phyloP scores from a whole-genome alignment of 2,888 invertebrate genomes.

The Junonia oenone region DNA sequence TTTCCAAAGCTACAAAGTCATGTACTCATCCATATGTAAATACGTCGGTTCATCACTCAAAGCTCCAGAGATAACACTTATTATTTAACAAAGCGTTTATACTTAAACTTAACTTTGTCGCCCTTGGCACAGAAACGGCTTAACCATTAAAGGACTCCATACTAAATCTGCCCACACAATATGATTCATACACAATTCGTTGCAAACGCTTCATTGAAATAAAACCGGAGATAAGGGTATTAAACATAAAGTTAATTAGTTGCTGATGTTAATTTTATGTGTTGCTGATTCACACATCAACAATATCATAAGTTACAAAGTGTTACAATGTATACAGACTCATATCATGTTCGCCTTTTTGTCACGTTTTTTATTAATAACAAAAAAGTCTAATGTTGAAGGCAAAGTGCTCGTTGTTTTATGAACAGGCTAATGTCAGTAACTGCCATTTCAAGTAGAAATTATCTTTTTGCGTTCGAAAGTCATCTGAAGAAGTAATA shows the following conservation, averaged over 20 bases:
- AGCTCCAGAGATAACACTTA: slow-evolving; percentile 4
- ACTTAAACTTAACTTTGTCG: too few species aligned
- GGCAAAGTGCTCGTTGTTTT: too few species aligned
- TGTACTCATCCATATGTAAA: not conserved
- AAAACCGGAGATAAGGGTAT: not conserved
- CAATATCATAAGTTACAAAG: not conserved
- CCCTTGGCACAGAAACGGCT: slow-evolving; percentile 28
- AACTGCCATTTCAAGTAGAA: too few species aligned
- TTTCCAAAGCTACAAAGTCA: not conserved
- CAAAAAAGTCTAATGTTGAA: not conserved
- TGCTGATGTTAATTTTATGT: not conserved
- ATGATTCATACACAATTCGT: slow-evolving; percentile 17
- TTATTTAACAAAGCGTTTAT: slow-evolving; percentile 14
- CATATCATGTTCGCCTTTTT: too few species aligned
- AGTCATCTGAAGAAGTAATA: too few species aligned
- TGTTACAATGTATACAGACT: not conserved
- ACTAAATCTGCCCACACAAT: slow-evolving; percentile 22
- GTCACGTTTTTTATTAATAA: not conserved
- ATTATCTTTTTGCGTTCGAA: too few species aligned
- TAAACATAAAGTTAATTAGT: not conserved
- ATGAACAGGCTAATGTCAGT: too few species aligned
- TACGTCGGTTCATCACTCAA: not conserved
- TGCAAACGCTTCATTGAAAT: slow-evolving; percentile 4
- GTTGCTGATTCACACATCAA: not conserved
- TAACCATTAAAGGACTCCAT: slow-evolving; percentile 17